These are phyloP conservation scores for Platycheirus rosarum DNA, from an alignment of 2,888 invertebrate genomes.

Conservation along the genomic window DNA sequence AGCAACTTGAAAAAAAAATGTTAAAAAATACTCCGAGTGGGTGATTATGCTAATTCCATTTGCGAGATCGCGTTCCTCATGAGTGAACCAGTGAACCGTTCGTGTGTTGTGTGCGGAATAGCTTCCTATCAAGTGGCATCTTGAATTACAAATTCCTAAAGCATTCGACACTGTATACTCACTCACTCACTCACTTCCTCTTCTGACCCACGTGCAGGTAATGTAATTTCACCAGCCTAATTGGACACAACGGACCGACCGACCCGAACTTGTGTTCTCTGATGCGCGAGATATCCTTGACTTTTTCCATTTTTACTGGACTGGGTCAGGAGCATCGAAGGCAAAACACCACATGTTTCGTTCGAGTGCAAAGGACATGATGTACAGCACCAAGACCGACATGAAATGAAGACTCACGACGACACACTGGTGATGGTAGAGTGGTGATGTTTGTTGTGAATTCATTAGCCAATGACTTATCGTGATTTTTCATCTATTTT, in stretches of 20 bases:
- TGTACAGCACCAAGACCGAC: not conserved
- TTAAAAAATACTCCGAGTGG: constrained; percentile 54
- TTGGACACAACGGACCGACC: constrained; percentile 63
- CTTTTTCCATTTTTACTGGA: constrained; percentile 30
- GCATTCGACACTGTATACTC: not conserved
- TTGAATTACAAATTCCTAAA: constrained; percentile 68
- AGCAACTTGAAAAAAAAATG: constrained; percentile 11
- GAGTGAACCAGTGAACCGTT: constrained; percentile 70
- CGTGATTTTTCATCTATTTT: constrained; percentile 70
- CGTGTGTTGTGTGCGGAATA: constrained; percentile 56
- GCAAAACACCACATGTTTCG: constrained; percentile 35
- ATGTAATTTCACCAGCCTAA: constrained; percentile 59
- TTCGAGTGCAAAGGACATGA: constrained; percentile 47
- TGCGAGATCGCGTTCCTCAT: constrained; percentile 70
- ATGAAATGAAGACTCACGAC: not conserved
- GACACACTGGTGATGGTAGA: not conserved
- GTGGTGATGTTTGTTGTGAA: constrained; percentile 36
- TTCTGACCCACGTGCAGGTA: constrained; percentile 30
- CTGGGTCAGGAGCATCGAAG: constrained; percentile 60
- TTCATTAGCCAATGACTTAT: constrained; percentile 70
- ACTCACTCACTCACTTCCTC: constrained; percentile 7
- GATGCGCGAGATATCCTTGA: constrained; percentile 58
- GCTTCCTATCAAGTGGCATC: constrained; percentile 61
- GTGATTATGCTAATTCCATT: constrained; percentile 73
- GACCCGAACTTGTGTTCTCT: constrained; percentile 63